phyloP scores from a whole-genome alignment of 2,888 invertebrate species.

The Acanthopleura granulata region DNA sequence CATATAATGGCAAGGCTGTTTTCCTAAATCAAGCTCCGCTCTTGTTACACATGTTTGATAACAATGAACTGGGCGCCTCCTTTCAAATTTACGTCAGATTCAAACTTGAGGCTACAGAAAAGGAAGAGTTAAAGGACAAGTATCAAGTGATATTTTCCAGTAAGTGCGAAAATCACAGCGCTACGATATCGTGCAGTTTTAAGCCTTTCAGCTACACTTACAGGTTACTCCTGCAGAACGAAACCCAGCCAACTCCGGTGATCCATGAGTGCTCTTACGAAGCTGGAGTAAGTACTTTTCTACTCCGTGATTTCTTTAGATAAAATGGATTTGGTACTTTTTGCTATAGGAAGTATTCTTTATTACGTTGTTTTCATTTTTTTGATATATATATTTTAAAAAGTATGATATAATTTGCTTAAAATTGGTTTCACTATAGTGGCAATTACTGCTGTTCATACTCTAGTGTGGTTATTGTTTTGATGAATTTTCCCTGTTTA shows the following conservation, averaged over 20 bases:
- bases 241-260: not conserved
- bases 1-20: slow-evolving; percentile 6
- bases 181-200: not conserved
- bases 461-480: too few relatives aligned
- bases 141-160: slow-evolving; percentile 11
- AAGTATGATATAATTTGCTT: too few relatives aligned
- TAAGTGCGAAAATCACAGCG: slow-evolving; percentile 5
- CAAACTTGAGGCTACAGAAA: not conserved
- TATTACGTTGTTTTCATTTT: too few relatives aligned
- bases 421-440: too few relatives aligned
- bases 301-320: not conserved
- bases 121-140: not conserved
- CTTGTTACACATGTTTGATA: not conserved
- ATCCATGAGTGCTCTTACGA: not conserved
- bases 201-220: not conserved
- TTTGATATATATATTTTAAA: not conserved
- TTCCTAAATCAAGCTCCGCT: not conserved
- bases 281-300: slow-evolving; percentile 4
- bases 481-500: too few relatives aligned
- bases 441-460: too few relatives aligned
- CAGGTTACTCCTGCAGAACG: not conserved
- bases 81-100: slow-evolving; percentile 13
- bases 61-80: not conserved
- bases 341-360: not conserved
- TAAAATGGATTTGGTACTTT: not conserved